Base-by-base conservation (phyloP, 2,797 vertebrate species). In the Chanos chanos region DNA sequence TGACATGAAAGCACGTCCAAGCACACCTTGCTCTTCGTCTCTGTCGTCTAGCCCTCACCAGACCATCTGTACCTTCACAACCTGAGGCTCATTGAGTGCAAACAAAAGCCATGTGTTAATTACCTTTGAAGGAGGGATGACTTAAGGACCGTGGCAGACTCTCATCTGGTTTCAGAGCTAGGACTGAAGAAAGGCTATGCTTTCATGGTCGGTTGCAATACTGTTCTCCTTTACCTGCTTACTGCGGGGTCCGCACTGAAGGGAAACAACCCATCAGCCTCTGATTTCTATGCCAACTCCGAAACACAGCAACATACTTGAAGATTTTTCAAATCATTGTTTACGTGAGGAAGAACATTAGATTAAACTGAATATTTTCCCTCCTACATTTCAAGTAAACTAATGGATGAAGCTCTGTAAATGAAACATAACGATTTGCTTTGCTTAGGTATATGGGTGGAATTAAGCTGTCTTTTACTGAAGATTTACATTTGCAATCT, bases 91-190 rank as follows among this genome's bases (percentile, higher is more conserved):
- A 83, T 86, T 76, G 77, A 62, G 68, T 64, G 80, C 77, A 87
- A 88, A 89, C 87, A 88, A 85, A 89, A 89, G 81, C 86, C 85
- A 88, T 87, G 85, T 88, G 89, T 87, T 88, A 89, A 88, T 88
- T 86, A 87, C 83, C 83, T 89, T 88, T 89, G 85, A 89, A 89
- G 87, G 85, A 82, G 80, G 81, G 89, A 86, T 87, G 82, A 86
- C 82, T 87, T 84, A 78, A 81, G 84, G 78, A 83, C 67, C 39
- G 25, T 76, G 74, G 81, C 71, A 77, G 77, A 84, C 77, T 74
- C 84, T 89, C 83, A 88, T 89, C 83, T 86, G 80, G 73, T 87
- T 87, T 85, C 74, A 85, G 86, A 87, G 81, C 44, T 41, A 18
- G 39, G 61, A 80, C 69, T 15, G 73, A 75, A 78, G 85, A 75